Evolutionary conservation across 2,797 vertebrate genomes (phyloP), one percentile per base, ranked within the genome.

Genomic region (Macroramphosus scolopax): DNA sequence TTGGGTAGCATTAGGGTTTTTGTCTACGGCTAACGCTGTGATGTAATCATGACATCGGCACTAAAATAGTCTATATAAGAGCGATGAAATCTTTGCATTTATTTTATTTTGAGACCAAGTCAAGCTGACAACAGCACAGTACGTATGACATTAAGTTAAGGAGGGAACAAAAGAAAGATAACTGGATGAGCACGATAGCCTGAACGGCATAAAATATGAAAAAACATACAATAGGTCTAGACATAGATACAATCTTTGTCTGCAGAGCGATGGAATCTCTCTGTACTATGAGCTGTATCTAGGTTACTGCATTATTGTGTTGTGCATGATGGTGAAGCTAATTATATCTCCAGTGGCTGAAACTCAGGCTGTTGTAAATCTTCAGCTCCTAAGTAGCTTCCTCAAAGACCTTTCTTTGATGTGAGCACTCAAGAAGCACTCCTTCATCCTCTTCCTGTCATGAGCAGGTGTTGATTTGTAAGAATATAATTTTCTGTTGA

Each of bases 401-500:
- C 39, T 28, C 41, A 11, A 29, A 44, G 41, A 42, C 38, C 42
- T 66, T 17, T 38, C 49, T 79, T 73, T 82, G 63, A 75, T 78
- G 55, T 20, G 50, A 68, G 44, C 62, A 25, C 38, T 7, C 29
- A 60, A 46, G 45, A 65, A 61, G 41, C 12, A 11, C 42, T 63
- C 34, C 35, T 16, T 63, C 43, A 43, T 67, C 55, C 6, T 58
- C 5, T 33, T 73, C 40, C 61, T 61, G 67, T 52, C 50, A 61
- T 24, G 45, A 72, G 54, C 57, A 78, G 68, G 70, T 80, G 75
- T 63, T 73, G 77, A 83, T 78, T 75, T 64, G 33, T 57, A 72
- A 68, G 51, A 78, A 39, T 52, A 29, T 50, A 49, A 75, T 72
- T 80, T 67, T 33, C 46, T 15, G 49, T 51, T 34, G 42, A 57